phyloP scores from a whole-genome alignment of 1,140 invertebrate genomes.

The Notospermus geniculatus region DNA sequence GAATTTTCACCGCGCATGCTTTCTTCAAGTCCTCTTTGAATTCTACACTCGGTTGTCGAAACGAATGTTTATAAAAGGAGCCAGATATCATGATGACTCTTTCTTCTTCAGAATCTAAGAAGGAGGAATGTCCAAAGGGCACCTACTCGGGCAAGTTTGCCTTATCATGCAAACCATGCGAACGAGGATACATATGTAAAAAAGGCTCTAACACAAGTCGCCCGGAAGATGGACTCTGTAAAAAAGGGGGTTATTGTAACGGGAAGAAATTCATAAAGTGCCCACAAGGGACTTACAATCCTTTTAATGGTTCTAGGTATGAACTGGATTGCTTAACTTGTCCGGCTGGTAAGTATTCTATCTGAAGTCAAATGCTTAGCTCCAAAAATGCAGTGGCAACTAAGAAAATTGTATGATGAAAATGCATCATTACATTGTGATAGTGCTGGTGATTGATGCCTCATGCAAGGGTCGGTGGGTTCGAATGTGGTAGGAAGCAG shows the following conservation, averaged over 20 bases:
- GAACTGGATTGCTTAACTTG: slow-evolving; percentile 33
- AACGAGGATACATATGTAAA: slow-evolving; percentile 39
- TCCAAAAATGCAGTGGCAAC: no score
- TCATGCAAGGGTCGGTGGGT: no score
- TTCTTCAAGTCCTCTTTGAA: no score
- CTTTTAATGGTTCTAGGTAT: slow-evolving; percentile 37
- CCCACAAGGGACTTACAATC: slow-evolving; percentile 43
- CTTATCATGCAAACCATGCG: slow-evolving; percentile 33
- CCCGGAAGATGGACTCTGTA: slow-evolving; percentile 33
- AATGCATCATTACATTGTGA: no score
- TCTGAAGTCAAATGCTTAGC: no score
- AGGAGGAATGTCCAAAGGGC: slow-evolving; percentile 37
- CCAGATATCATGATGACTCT: no score
- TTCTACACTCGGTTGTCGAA: background rate
- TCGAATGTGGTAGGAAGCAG: no score
- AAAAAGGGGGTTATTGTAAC: slow-evolving; percentile 46
- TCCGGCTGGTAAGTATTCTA: slow-evolving; percentile 37
- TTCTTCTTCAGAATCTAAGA: slow-evolving; percentile 29
- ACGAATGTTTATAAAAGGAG: background rate
- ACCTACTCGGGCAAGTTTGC: slow-evolving; percentile 36
- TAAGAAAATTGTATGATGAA: no score
- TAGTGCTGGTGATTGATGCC: no score
- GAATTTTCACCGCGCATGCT: no score
- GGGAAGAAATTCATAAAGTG: slow-evolving; percentile 40
- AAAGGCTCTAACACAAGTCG: slow-evolving; percentile 31